These are phyloP conservation scores for Phataginus tricuspis DNA, from an alignment of 2,797 vertebrate species.

Conservation along the genomic window DNA sequence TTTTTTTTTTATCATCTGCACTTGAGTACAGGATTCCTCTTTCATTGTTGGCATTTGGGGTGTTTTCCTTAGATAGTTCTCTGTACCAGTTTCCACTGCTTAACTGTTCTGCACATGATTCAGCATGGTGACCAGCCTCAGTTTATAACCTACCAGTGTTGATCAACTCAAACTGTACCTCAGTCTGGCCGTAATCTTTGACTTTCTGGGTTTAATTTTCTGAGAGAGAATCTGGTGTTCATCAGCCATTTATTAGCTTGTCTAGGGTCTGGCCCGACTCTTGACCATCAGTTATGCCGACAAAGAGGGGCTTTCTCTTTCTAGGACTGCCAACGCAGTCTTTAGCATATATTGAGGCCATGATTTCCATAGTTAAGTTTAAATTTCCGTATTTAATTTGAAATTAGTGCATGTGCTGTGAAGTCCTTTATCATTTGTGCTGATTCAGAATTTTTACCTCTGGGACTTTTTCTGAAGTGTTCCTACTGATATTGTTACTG, in stretches of 20 bases:
- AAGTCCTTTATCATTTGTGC: neutral
- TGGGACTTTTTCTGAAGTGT: neutral
- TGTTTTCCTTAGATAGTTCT: neutral
- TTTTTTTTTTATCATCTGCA: neutral
- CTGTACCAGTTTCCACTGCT: neutral
- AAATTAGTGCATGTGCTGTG: neutral
- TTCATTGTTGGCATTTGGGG: neutral
- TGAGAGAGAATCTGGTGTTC: neutral
- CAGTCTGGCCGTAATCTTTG: too few species aligned
- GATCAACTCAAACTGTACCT: neutral
- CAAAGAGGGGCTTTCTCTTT: neutral
- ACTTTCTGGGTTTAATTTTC: neutral
- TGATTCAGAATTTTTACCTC: conserved; percentile 23
- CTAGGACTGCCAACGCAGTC: too few species aligned
- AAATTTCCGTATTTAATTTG: neutral
- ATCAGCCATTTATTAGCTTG: neutral
- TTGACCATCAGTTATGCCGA: neutral
- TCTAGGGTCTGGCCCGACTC: neutral
- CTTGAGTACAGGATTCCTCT: neutral
- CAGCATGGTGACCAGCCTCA: neutral
- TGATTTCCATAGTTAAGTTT: neutral
- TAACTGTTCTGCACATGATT: neutral
- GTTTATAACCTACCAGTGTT: neutral
- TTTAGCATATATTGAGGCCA: neutral
- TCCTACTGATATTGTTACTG: neutral